Evolutionary conservation across 2,113 vertebrate genomes (phyloP).

Genomic region (Nerophis ophidion): DNA sequence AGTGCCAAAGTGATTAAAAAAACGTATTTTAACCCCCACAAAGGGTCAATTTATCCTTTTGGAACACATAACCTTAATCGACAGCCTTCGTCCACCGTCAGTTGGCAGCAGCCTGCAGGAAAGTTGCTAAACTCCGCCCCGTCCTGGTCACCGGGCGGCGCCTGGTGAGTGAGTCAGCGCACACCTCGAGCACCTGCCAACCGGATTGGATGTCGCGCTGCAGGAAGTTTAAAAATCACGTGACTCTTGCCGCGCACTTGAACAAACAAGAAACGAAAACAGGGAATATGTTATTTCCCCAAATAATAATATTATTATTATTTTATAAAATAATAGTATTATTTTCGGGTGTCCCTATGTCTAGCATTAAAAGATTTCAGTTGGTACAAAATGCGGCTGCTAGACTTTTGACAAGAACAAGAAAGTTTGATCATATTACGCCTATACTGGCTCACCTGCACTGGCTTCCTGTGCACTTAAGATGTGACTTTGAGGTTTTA

Average conservation of each 20-base stretch:
- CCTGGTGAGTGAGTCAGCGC: constrained; percentile 26
- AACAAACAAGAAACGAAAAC: constrained; percentile 20
- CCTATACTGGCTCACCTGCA: no score
- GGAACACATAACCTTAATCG: constrained; percentile 38
- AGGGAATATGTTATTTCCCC: neutral
- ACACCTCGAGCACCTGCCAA: neutral
- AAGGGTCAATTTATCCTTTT: constrained; percentile 21
- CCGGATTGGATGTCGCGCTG: constrained; percentile 24
- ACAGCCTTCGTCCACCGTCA: constrained; percentile 2
- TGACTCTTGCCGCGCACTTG: neutral
- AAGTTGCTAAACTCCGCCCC: constrained; percentile 55
- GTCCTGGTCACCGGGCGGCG: constrained; percentile 1
- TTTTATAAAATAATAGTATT: no score
- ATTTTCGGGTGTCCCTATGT: no score
- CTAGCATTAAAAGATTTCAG: no score
- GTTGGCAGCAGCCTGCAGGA: neutral
- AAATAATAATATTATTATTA: no score
- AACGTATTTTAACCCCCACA: constrained; percentile 35
- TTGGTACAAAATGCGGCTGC: no score
- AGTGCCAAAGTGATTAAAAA: neutral
- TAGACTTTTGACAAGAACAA: no score
- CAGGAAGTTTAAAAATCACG: neutral
- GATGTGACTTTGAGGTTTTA: no score
- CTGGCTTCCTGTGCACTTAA: no score
- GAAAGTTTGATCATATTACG: no score